Evolutionary conservation across 2,797 vertebrate species (phyloP).

Genomic region (Clarias fuscus): DNA sequence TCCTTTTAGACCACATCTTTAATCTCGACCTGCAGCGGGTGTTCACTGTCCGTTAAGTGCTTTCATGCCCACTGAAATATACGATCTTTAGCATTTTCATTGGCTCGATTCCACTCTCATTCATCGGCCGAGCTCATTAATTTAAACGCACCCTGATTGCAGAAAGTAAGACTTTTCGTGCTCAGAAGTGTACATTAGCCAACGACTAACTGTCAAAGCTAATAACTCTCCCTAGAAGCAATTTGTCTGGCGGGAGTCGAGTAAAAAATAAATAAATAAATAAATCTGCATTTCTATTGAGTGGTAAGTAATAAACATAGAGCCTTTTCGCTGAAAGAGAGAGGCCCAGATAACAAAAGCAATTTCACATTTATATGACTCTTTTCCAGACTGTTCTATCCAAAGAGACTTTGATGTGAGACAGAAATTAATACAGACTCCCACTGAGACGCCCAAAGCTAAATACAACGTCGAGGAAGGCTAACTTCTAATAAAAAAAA

Average conservation of each 20-base stretch:
- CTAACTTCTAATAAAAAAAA: background rate
- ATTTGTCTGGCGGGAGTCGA: constrained; percentile 32
- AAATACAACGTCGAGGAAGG: background rate
- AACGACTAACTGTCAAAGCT: constrained; percentile 42
- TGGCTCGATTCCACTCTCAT: background rate
- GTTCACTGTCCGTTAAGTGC: constrained; percentile 15
- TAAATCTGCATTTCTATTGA: constrained; percentile 13
- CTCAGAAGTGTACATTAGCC: constrained; percentile 31
- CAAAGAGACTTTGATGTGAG: constrained; percentile 21
- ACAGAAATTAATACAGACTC: background rate
- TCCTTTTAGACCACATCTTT: constrained; percentile 2
- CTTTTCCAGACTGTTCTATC: background rate
- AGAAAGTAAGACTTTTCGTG: constrained; percentile 25
- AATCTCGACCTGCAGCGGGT: background rate
- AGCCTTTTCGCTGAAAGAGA: background rate
- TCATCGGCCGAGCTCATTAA: constrained; percentile 8
- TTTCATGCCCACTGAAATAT: background rate
- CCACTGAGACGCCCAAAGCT: background rate
- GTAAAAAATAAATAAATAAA: background rate
- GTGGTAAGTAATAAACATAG: constrained; percentile 10
- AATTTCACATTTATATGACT: constrained; percentile 22
- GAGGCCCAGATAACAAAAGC: constrained; percentile 18
- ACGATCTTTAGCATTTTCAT: background rate
- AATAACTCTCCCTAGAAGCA: constrained; percentile 32
- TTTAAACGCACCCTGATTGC: constrained; percentile 23